phyloP scores from a whole-genome alignment of 1,140 invertebrate genomes.

The Drosophila nebulosa region DNA sequence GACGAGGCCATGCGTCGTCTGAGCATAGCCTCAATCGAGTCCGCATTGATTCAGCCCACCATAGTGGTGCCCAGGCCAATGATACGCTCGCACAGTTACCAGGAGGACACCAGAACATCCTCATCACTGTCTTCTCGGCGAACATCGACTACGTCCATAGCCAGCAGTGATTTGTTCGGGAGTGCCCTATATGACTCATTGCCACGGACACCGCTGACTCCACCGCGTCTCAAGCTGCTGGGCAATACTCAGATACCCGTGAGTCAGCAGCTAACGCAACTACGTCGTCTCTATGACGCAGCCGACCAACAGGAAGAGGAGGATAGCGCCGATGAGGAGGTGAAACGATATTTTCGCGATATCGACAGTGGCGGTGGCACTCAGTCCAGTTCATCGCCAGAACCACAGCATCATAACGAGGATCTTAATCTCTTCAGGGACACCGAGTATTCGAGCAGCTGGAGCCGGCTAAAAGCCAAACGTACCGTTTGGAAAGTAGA shows the following conservation, averaged over 20 bases:
- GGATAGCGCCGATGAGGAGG: slow-evolving; percentile 78
- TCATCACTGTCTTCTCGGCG: slow-evolving; percentile 26
- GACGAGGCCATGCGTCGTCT: slow-evolving; percentile 79
- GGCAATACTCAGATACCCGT: slow-evolving; percentile 67
- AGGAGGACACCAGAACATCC: slow-evolving; percentile 41
- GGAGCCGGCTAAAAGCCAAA: slow-evolving; percentile 80
- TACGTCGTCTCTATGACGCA: slow-evolving; percentile 71
- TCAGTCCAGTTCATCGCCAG: slow-evolving; percentile 64
- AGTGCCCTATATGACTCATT: slow-evolving; percentile 53
- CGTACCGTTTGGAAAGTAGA: slow-evolving; percentile 76
- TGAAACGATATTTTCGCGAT: slow-evolving; percentile 70
- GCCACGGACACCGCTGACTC: slow-evolving; percentile 56
- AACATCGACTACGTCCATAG: slow-evolving; percentile 61
- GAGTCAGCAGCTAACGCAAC: slow-evolving; percentile 71
- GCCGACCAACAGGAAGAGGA: slow-evolving; percentile 57
- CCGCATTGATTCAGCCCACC: slow-evolving; percentile 52
- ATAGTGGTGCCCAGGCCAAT: slow-evolving; percentile 71
- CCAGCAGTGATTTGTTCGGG: slow-evolving; percentile 65
- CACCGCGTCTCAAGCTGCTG: slow-evolving; percentile 64
- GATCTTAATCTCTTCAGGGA: slow-evolving; percentile 20
- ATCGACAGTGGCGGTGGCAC: slow-evolving; percentile 75
- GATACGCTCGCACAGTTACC: slow-evolving; percentile 72
- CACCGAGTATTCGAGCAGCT: slow-evolving; percentile 74
- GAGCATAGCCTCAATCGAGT: slow-evolving; percentile 76
- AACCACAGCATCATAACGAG: slow-evolving; percentile 36